phyloP scores from a whole-genome alignment of 2,888 invertebrate species.

The Drosophila longiperda region DNA sequence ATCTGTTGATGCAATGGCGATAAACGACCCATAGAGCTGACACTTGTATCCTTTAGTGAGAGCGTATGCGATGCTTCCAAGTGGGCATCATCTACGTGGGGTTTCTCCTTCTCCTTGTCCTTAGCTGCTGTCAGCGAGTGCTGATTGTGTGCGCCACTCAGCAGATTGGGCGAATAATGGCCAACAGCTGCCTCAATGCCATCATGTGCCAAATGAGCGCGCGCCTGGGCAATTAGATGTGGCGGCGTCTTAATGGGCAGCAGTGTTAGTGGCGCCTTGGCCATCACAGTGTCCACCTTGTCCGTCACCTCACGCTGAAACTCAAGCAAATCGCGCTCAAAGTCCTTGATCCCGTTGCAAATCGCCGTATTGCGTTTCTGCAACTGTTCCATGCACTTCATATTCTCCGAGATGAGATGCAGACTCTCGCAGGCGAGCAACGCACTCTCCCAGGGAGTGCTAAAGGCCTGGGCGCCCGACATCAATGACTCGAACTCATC shows the following conservation, averaged over 20 bases:
- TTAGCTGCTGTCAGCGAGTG: slow-evolving; percentile 28
- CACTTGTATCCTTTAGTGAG: slow-evolving; percentile 71
- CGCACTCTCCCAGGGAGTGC: slow-evolving; percentile 93
- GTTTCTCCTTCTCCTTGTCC: slow-evolving; percentile 1
- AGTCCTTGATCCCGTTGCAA: slow-evolving; percentile 87
- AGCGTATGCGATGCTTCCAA: slow-evolving; percentile 55
- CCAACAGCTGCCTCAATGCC: slow-evolving; percentile 54
- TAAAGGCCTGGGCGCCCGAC: slow-evolving; percentile 94
- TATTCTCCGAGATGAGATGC: slow-evolving; percentile 93
- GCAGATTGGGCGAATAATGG: slow-evolving; percentile 82
- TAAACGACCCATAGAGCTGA: slow-evolving; percentile 65
- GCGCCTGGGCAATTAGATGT: slow-evolving; percentile 84
- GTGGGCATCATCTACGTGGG: slow-evolving; percentile 7
- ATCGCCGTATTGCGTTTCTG: slow-evolving; percentile 88
- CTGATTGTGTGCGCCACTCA: slow-evolving; percentile 56
- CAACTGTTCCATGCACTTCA: slow-evolving; percentile 88
- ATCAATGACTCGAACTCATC: slow-evolving; percentile 98
- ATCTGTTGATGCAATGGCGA: slow-evolving; percentile 67
- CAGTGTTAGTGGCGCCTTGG: slow-evolving; percentile 90
- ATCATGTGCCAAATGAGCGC: slow-evolving; percentile 59
- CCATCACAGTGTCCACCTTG: slow-evolving; percentile 90
- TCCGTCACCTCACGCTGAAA: slow-evolving; percentile 91
- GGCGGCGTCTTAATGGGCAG: slow-evolving; percentile 88
- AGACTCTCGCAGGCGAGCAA: slow-evolving; percentile 93
- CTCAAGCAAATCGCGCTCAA: slow-evolving; percentile 89